Conservation (phyloP, 2,113 vertebrate species). For the Callospermophilus lateralis region DNA sequence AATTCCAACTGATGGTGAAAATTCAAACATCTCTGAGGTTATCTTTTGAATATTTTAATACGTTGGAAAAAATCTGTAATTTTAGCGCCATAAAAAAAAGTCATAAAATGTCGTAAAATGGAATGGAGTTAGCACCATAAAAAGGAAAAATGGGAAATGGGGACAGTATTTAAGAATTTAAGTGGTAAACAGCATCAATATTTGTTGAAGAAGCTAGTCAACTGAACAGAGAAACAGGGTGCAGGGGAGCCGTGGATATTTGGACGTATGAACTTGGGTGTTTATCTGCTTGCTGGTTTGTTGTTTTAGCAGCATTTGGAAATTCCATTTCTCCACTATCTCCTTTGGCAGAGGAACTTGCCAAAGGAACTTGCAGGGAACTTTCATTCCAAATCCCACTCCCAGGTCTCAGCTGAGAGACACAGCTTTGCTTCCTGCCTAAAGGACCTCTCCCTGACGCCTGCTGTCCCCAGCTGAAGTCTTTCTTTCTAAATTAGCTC, state of each 20-base stretch:
- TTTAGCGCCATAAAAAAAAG: not conserved
- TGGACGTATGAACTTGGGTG: not conserved
- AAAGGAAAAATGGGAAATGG: not conserved
- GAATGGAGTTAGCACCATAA: not conserved
- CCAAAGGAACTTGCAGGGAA: not conserved
- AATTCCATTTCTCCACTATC: not conserved
- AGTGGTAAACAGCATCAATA: not conserved
- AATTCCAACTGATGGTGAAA: conserved; percentile 35
- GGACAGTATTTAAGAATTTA: not conserved
- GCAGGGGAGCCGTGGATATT: too few relatives aligned
- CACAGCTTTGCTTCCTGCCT: not conserved
- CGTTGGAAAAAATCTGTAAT: not conserved
- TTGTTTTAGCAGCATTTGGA: not conserved
- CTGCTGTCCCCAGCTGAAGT: not conserved
- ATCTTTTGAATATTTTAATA: conserved; percentile 43
- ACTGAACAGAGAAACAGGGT: not conserved
- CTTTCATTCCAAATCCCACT: not conserved
- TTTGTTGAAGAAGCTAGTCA: not conserved
- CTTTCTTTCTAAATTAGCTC: conserved; percentile 2
- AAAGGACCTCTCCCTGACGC: not conserved
- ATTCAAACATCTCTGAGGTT: not conserved
- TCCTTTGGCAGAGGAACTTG: not conserved
- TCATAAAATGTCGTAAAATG: conserved; percentile 50
- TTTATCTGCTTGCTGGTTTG: not conserved
- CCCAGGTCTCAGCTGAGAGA: not conserved